A percentile compares a stretch with the other conserved stretches of the same genome.
phyloP scores from a whole-genome alignment of 92 coral and sea anemone species.

The Phymanthus crucifer region DNA sequence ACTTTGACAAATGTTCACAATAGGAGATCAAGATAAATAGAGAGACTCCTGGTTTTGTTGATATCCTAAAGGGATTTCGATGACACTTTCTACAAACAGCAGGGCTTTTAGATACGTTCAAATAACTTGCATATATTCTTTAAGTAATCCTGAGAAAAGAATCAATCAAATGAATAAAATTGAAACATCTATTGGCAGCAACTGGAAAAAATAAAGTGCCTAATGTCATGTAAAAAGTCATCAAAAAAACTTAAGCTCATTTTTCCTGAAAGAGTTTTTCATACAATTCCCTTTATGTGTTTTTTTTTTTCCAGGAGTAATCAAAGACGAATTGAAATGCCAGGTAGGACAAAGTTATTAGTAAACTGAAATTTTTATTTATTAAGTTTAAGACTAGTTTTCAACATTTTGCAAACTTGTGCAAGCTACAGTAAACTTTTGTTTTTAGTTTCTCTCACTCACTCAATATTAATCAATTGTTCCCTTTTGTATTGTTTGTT shows the following conservation, averaged over 20 bases:
- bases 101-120: no score
- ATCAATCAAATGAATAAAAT: no score
- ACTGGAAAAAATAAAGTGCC: not conserved
- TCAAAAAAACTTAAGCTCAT: not conserved
- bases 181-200: not conserved
- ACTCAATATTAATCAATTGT: no score
- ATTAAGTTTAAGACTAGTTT: not conserved
- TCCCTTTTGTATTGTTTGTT: no score
- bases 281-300: not conserved
- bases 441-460: no score
- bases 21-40: not conserved
- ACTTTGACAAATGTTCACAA: not conserved
- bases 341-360: constrained; percentile 54
- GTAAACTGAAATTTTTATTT: not conserved
- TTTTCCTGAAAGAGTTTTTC: not conserved
- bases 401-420: not conserved
- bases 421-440: no score
- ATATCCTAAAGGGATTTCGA: not conserved
- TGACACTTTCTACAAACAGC: no score
- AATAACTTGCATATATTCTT: no score
- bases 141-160: no score
- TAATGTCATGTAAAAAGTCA: not conserved
- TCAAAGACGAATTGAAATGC: constrained; percentile 82
- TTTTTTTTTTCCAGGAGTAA: constrained; percentile 55
- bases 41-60: not conserved